A percentile compares a stretch with the other conserved stretches of the same genome.
phyloP scores from a whole-genome alignment of 2,888 invertebrate species.

The Mesodorylaimus sp. region DNA sequence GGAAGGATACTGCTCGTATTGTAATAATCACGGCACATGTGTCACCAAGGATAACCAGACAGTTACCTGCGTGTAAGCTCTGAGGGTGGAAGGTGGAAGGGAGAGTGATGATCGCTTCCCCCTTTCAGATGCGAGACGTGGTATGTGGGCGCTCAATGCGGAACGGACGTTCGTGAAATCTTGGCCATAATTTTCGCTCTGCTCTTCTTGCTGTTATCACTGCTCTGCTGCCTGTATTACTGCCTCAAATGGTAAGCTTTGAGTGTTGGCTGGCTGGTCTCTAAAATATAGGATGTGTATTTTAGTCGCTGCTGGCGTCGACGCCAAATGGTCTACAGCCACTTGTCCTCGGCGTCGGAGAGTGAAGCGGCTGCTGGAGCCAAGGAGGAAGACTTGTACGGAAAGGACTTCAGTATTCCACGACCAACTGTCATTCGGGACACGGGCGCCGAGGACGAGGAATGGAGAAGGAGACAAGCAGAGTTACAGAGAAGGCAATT shows the following conservation, averaged over 20 bases:
- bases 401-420: conserved; percentile 25
- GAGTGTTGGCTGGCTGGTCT: not conserved
- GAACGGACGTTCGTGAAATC: conserved; percentile 13
- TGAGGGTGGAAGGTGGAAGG: no score
- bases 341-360: not conserved
- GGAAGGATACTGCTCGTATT: not conserved
- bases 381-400: conserved; percentile 18
- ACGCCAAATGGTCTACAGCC: not conserved
- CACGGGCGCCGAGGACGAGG: not conserved
- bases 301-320: not conserved
- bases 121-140: conserved; percentile 9
- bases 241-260: conserved; percentile 14
- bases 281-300: not conserved
- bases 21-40: not conserved
- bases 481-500: no score
- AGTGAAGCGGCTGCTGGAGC: not conserved
- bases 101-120: no score
- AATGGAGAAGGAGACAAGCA: not conserved
- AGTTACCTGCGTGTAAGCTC: no score
- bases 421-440: conserved; percentile 16
- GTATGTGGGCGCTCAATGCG: conserved; percentile 6
- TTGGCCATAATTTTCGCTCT: conserved; percentile 24
- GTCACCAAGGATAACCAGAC: no score
- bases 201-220: conserved; percentile 24
- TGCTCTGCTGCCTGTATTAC: conserved; percentile 20